phyloP scores from a whole-genome alignment of 2,888 invertebrate species.

The Abrostola triplasia region DNA sequence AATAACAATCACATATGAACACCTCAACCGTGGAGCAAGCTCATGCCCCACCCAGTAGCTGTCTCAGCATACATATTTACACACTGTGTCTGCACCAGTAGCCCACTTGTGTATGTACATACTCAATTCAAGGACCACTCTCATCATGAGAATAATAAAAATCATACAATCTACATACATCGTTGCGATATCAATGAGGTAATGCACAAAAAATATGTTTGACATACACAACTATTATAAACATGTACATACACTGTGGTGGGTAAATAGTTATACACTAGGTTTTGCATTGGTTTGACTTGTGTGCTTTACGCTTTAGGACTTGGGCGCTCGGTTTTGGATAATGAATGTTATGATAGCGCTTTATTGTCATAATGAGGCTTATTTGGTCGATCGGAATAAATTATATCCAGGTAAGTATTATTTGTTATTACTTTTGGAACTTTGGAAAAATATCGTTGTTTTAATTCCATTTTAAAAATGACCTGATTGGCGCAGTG shows the following conservation, averaged over 20 bases:
- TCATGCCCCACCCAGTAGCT: conserved; percentile 48
- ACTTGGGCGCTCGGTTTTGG: background rate
- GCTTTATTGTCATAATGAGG: background rate
- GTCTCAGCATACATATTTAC: conserved; percentile 48
- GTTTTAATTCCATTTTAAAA: too few relatives aligned
- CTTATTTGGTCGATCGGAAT: background rate
- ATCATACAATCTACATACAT: conserved; percentile 23
- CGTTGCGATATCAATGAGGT: conserved; percentile 41
- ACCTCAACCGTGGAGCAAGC: conserved; percentile 5
- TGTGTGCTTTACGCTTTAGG: background rate
- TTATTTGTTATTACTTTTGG: too few relatives aligned
- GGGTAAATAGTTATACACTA: background rate
- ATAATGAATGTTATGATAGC: background rate
- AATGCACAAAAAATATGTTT: conserved; percentile 31
- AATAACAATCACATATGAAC: conserved; percentile 7
- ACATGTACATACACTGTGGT: background rate
- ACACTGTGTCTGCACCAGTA: conserved; percentile 27
- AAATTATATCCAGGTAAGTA: too few relatives aligned
- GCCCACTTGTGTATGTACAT: conserved; percentile 38
- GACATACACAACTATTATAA: background rate
- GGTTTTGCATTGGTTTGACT: background rate
- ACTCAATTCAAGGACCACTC: conserved; percentile 52
- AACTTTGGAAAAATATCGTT: too few relatives aligned
- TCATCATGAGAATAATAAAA: conserved; percentile 31
- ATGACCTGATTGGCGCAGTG: too few relatives aligned